phyloP scores from a whole-genome alignment of 2,888 invertebrate species.

The Agonopterix arenella region DNA sequence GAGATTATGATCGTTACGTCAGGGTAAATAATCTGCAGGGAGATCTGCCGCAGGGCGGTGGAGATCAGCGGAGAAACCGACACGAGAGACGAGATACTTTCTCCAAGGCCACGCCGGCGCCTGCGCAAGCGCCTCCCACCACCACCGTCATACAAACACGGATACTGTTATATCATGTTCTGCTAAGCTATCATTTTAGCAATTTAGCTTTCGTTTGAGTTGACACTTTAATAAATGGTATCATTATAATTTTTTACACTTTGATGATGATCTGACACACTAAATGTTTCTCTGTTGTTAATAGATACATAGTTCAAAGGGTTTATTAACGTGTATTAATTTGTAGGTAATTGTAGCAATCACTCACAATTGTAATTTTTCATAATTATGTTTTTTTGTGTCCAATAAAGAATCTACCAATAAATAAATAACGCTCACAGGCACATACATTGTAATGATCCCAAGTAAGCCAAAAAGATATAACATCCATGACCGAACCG shows the following conservation, averaged over 20 bases:
- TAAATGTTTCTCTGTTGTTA: too few relatives aligned
- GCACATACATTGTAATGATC: too few relatives aligned
- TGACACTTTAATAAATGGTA: conserved; percentile 8
- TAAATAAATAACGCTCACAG: too few relatives aligned
- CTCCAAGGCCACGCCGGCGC: conserved; percentile 61
- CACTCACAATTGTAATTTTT: too few relatives aligned
- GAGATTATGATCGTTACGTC: conserved; percentile 19
- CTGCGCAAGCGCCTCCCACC: conserved; percentile 28
- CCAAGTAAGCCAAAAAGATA: too few relatives aligned
- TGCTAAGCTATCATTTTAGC: conserved; percentile 27
- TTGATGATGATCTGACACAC: too few relatives aligned
- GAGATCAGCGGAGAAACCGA: conserved; percentile 43
- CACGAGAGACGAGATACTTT: conserved; percentile 43
- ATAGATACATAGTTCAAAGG: too few relatives aligned
- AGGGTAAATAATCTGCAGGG: conserved; percentile 9
- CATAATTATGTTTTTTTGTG: too few relatives aligned
- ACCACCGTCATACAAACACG: conserved; percentile 24
- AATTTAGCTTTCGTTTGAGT: conserved; percentile 23
- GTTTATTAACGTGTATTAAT: too few relatives aligned
- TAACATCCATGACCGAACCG: too few relatives aligned
- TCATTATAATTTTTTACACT: not conserved
- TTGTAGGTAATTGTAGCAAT: too few relatives aligned
- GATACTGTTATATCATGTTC: conserved; percentile 52
- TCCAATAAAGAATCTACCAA: too few relatives aligned
- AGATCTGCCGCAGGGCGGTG: conserved; percentile 13